phyloP scores from a whole-genome alignment of 2,113 vertebrate genomes.

The Cathartes aura region DNA sequence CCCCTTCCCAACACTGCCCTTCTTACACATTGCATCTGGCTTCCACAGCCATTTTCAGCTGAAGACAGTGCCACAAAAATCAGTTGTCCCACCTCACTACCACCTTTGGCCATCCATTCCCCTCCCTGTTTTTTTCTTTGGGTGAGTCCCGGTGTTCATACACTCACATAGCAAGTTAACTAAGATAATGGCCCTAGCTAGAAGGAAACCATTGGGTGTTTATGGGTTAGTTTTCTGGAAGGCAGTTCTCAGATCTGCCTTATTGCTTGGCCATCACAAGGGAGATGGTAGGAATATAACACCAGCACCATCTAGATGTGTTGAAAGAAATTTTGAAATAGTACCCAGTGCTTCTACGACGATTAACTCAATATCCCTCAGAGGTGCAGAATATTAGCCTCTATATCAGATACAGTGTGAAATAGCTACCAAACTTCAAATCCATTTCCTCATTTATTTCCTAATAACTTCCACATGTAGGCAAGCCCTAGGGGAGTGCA shows the following conservation, averaged over 20 bases:
- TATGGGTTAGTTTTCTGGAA: not conserved
- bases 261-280: not conserved
- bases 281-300: not conserved
- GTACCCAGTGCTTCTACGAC: not conserved
- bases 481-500: not conserved
- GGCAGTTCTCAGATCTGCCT: not conserved
- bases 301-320: not conserved
- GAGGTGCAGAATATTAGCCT: not conserved
- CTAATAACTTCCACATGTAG: not conserved
- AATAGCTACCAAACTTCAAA: not conserved
- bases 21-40: not conserved
- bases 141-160: not conserved
- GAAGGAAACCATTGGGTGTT: not conserved
- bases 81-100: not conserved
- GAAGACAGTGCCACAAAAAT: not conserved
- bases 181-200: not conserved
- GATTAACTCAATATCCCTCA: not conserved
- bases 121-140: not conserved
- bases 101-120: not conserved
- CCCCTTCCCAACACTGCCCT: not conserved
- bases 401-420: not conserved
- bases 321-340: not conserved
- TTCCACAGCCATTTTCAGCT: not conserved
- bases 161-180: not conserved
- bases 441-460: not conserved